phyloP scores from a whole-genome alignment of 2,797 vertebrate genomes.

The Spinus olivaceus region DNA sequence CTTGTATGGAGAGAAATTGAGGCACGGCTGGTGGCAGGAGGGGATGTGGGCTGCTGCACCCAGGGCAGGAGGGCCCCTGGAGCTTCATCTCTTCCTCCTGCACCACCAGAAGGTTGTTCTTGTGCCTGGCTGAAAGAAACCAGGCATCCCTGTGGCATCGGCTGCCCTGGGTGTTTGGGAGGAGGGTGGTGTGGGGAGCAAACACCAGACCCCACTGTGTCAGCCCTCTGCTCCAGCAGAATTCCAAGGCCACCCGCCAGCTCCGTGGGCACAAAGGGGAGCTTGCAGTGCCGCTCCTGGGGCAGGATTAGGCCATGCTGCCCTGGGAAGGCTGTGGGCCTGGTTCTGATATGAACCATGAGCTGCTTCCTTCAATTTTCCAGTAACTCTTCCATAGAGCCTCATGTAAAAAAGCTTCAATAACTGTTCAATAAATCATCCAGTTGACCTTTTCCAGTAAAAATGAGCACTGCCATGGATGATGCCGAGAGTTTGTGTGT shows the following conservation, averaged over 20 bases:
- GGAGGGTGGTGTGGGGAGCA: background rate
- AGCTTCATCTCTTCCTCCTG: background rate
- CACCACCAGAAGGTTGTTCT: background rate
- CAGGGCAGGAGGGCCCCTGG: background rate
- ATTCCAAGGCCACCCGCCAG: background rate
- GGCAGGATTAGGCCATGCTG: accelerated
- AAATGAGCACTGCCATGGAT: background rate
- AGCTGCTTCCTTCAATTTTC: conserved; percentile 46
- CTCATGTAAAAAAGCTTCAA: conserved; percentile 75
- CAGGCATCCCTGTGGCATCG: accelerated
- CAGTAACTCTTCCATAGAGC: conserved; percentile 59
- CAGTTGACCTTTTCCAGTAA: conserved; percentile 81
- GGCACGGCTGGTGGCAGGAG: accelerated
- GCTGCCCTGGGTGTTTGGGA: accelerated
- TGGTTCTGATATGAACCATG: background rate
- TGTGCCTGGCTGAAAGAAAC: background rate
- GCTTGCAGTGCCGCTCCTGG: accelerated
- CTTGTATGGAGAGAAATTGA: background rate
- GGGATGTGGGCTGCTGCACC: background rate
- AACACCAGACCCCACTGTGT: background rate
- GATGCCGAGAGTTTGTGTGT: background rate
- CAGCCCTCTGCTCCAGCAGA: background rate
- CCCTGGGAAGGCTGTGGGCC: accelerated
- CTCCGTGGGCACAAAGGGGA: background rate
- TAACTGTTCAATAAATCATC: conserved; percentile 83